Conservation (phyloP, 30 jellyfish, hydroid and myxozoan species). For the Cassiopea xamachana region DNA sequence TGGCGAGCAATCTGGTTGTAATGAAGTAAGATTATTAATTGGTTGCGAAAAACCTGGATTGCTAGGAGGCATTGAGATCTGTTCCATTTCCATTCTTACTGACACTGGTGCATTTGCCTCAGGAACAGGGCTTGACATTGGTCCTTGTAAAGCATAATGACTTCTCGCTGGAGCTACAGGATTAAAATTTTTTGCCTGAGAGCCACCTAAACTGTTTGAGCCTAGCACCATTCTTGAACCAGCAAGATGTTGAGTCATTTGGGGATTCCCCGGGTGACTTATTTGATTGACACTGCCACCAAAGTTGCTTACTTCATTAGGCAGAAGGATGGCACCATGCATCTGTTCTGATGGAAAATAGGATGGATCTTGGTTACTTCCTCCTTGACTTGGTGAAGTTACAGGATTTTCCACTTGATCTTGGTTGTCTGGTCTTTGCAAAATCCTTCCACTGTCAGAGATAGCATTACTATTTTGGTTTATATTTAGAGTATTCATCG, state of each 20-base stretch:
- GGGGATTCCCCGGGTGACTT: background rate
- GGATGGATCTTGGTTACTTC: background rate
- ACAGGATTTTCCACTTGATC: background rate
- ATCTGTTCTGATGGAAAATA: background rate
- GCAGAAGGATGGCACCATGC: background rate
- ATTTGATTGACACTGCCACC: background rate
- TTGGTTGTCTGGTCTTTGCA: background rate
- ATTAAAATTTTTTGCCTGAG: background rate
- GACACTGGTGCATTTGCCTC: background rate
- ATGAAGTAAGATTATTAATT: background rate
- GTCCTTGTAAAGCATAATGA: constrained; percentile 71
- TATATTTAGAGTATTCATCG: background rate
- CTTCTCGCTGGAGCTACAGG: background rate
- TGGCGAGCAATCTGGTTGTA: constrained; percentile 21
- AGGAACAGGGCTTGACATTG: constrained; percentile 65
- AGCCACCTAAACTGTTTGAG: background rate
- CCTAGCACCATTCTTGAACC: background rate
- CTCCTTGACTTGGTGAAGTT: background rate
- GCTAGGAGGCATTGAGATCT: background rate
- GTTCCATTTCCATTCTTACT: background rate
- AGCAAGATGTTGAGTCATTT: background rate
- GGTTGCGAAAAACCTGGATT: constrained; percentile 3
- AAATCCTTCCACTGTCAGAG: background rate
- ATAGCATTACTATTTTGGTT: background rate
- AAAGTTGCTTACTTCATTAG: background rate